Evolutionary conservation across 2,888 invertebrate genomes (phyloP), one percentile per base, ranked within the genome.

Genomic region (Limnephilus lunatus): DNA sequence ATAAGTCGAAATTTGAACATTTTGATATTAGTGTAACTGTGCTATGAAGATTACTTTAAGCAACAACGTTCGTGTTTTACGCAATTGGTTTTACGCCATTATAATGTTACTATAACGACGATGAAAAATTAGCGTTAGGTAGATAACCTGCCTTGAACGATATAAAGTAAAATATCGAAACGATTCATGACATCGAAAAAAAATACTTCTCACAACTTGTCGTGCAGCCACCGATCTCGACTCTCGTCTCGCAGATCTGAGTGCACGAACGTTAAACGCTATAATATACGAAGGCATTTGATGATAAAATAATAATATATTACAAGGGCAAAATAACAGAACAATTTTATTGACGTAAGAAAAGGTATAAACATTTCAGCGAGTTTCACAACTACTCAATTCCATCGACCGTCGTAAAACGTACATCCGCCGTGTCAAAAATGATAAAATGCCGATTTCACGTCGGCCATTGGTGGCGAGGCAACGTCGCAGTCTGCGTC

Each of bases 371-470:
- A 88, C 88, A 88, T 88, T 88, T 88, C 88, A 88, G 88, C 88
- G n/a, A 88, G 88, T 88, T 88, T 88, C 88, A 88, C 88, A 88
- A 88, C 68, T 68, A 68, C 88, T 88, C 88, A 88, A 88, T 88
- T 88, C 88, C 88, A 68, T 88, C 90, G 83, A 32, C 90, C 85
- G 81, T 90, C 90, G 90, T 90, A 90, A 90, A 90, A 83, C 90
- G 83, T 83, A 90, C 90, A 90, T 90, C 90, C 90, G 90, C 39
- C 83, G 90, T 48, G 90, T 83, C 82, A 83, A 90, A 90, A 83
- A 90, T 90, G 90, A 90, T 90, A 90, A 68, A 90, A 90, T 90
- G 83, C 83, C 81, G 90, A 83, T 83, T 90, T 90, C 90, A 83
- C 81, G 81, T 90, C 86, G 81, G 90, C 86, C 86, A 85, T 90